A percentile compares a stretch with the other conserved stretches of the same genome.
Conservation (phyloP, 2,113 vertebrate species). For the Lichenostomus cassidix region DNA sequence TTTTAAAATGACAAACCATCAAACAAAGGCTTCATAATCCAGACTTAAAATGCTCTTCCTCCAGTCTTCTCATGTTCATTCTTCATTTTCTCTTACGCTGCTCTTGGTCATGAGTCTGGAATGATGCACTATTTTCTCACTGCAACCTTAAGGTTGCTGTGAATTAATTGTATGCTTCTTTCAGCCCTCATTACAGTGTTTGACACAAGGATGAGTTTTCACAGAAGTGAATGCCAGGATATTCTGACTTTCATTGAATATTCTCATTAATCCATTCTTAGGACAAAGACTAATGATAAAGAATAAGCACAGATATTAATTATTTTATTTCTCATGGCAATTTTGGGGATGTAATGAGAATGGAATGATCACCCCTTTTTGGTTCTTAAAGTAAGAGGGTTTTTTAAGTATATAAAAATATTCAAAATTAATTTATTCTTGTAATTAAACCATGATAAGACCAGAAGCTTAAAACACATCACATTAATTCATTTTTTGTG, state of each 20-base stretch:
- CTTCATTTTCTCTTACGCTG: not conserved
- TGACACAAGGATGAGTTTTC: slow-evolving; percentile 36
- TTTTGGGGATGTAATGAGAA: slow-evolving; percentile 37
- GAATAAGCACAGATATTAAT: slow-evolving; percentile 43
- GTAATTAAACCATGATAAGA: slow-evolving; percentile 33
- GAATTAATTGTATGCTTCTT: slow-evolving; percentile 40
- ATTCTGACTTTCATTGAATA: slow-evolving; percentile 52
- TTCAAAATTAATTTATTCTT: slow-evolving; percentile 61
- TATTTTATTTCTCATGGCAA: slow-evolving; percentile 55
- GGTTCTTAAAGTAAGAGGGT: not conserved
- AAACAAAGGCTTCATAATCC: not conserved
- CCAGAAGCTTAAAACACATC: slow-evolving; percentile 56
- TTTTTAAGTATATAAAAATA: slow-evolving; percentile 33
- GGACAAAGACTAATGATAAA: slow-evolving; percentile 48
- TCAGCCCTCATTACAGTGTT: slow-evolving; percentile 53
- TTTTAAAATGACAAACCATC: not conserved
- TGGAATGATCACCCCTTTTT: not conserved
- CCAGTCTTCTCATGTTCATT: not conserved
- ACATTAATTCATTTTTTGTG: slow-evolving; percentile 38
- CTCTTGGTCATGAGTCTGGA: not conserved
- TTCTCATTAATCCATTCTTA: slow-evolving; percentile 63
- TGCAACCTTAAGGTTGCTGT: not conserved
- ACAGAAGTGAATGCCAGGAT: slow-evolving; percentile 10
- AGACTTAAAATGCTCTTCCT: not conserved
- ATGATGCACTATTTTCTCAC: not conserved